A percentile compares a stretch with the other conserved stretches of the same genome.
These are phyloP conservation scores for Melikaiella ostensackeni DNA, from an alignment of 2,888 invertebrate genomes.

Conservation along the genomic window DNA sequence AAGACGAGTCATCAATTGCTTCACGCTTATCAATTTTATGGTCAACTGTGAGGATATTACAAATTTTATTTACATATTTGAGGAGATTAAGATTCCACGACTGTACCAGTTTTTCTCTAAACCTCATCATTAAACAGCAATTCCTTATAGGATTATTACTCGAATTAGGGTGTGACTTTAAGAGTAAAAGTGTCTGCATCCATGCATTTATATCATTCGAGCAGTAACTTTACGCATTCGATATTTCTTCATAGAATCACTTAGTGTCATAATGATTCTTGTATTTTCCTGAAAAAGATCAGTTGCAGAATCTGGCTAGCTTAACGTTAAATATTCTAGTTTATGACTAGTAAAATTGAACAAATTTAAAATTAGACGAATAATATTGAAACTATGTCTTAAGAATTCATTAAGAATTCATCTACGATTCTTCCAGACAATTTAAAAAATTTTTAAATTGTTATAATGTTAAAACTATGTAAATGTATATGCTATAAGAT, in stretches of 20 bases:
- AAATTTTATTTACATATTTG: background rate
- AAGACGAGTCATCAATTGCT: background rate
- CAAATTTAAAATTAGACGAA: background rate
- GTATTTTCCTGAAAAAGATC: background rate
- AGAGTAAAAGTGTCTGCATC: slow-evolving; percentile 8
- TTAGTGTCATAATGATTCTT: background rate
- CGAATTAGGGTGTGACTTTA: slow-evolving; percentile 6
- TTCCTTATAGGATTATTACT: slow-evolving; percentile 32
- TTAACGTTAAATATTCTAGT: background rate
- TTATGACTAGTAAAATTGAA: background rate
- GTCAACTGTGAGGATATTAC: slow-evolving; percentile 10
- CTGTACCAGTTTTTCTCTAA: slow-evolving; percentile 21
- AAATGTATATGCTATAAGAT: too few species aligned
- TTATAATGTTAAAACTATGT: too few species aligned
- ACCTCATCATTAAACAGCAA: slow-evolving; percentile 35
- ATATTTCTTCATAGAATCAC: slow-evolving; percentile 20
- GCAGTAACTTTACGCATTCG: slow-evolving; percentile 3
- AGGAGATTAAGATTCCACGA: slow-evolving; percentile 28
- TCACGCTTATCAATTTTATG: slow-evolving; percentile 36
- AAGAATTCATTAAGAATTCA: background rate
- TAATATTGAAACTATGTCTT: background rate
- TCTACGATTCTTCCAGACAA: too few species aligned
- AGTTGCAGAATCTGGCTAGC: background rate
- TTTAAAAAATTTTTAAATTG: too few species aligned
- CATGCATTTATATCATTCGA: slow-evolving; percentile 8